Conservation (phyloP, 2,888 invertebrate species). For the Hanleya hanleyi region DNA sequence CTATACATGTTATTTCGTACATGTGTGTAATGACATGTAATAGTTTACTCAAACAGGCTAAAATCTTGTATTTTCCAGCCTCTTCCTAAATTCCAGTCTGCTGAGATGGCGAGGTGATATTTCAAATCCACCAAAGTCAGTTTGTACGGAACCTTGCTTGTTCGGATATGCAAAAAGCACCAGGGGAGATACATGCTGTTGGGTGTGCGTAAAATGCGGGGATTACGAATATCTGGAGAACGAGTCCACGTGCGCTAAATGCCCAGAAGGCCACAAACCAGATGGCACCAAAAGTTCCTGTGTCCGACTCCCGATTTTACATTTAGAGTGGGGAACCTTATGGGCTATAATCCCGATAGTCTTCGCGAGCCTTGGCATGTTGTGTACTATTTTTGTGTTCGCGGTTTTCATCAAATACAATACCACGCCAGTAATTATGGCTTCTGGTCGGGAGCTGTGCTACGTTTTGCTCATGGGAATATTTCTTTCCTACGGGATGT, state of each 20-base stretch:
- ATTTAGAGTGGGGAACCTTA: conserved; percentile 79
- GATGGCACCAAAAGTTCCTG: conserved; percentile 77
- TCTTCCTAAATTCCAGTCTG: conserved; percentile 49
- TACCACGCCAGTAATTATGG: conserved; percentile 84
- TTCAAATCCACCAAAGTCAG: conserved; percentile 77
- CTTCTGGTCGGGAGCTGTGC: conserved; percentile 85
- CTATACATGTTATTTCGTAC: no score
- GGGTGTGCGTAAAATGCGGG: conserved; percentile 81
- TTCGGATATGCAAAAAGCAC: conserved; percentile 76
- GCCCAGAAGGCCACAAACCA: conserved; percentile 79
- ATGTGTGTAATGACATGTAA: no score
- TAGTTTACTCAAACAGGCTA: no score
- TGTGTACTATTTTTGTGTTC: conserved; percentile 79
- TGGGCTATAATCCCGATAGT: conserved; percentile 81
- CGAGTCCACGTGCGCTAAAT: conserved; percentile 77
- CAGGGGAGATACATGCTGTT: conserved; percentile 78
- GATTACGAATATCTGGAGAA: conserved; percentile 75
- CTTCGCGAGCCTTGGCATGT: conserved; percentile 79
- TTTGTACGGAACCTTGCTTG: conserved; percentile 80
- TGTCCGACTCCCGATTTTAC: conserved; percentile 77
- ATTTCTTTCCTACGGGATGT: conserved; percentile 81
- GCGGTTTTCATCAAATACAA: conserved; percentile 79
- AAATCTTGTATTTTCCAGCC: no score
- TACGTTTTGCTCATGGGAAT: conserved; percentile 83
- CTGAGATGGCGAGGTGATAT: conserved; percentile 54